Evolutionary conservation across 1,140 invertebrate genomes (phyloP), one percentile per base, ranked within the genome.

Genomic region (Pogonus chalceus): DNA sequence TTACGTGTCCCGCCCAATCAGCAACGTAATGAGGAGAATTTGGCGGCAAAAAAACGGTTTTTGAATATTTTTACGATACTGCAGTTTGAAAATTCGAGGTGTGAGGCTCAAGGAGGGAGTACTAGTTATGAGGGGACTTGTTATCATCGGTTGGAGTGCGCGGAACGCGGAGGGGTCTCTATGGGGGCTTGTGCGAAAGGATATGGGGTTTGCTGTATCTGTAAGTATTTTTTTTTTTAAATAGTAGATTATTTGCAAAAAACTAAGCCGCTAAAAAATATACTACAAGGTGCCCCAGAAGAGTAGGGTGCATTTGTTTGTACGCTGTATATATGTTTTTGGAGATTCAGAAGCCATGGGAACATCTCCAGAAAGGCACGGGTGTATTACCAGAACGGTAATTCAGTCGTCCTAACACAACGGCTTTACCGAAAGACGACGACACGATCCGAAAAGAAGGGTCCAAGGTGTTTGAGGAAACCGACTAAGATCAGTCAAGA

Each of bases 21-120:
- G 3, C 18, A 43, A 43, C 18, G 37, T 10, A 4, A 16, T 10
- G 18, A 43, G 9, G 18, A 16, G 3, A 18, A 43, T 18, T 10
- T 10, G 37, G 37, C 7, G n/a, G 52, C 21, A 12, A 23, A 46
- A 61, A 74, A 75, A 49, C 71, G 76, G 16, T 75, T 87, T 61
- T 71, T 87, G 35, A 82, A 79, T 62, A 67, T 89, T 0, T 87
- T 89, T 62, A 79, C 84, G 49, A 74, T 87, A n/a, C 76, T 88
- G 20, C 75, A 81, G 53, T 87, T 88, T 64, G 72, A 79, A 16
- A 85, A 87, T 62, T 76, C 74, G 1, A 65, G 73, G 24, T 88
- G 86, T 63, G 62, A 68, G 9, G 67, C 73, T 10, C 67, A 66
- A 37, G 62, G 62, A 9, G 69, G 72, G 2, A 65, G 60, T 21